Percentiles rank a stretch among this genome's conserved stretches.
phyloP scores from a whole-genome alignment of 2,113 vertebrate species.

The Neolamprologus fasciatus region DNA sequence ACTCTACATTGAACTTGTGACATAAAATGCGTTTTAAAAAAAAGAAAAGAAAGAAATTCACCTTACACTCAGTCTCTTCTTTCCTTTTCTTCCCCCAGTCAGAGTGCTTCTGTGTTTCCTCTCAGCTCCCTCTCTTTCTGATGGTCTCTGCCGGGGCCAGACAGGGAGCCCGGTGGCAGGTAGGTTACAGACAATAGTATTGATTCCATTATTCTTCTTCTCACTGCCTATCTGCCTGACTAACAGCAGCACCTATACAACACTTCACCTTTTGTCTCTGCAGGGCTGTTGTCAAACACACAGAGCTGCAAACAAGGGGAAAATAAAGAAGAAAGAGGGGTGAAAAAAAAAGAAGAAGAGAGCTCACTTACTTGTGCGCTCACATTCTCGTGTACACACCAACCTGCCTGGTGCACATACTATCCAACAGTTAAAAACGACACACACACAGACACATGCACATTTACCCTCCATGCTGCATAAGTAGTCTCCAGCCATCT shows the following conservation, averaged over 20 bases:
- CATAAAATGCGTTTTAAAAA: neutral
- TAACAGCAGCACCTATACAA: constrained; percentile 10
- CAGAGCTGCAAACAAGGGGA: constrained; percentile 30
- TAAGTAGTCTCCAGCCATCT: constrained; percentile 9
- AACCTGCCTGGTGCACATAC: neutral
- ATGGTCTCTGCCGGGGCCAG: constrained; percentile 51
- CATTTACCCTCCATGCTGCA: constrained; percentile 21
- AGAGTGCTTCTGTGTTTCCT: constrained; percentile 15
- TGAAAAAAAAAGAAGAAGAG: neutral
- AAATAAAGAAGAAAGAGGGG: constrained; percentile 4
- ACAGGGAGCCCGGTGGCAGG: constrained; percentile 65
- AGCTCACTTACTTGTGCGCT: constrained; percentile 6
- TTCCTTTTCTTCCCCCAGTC: constrained; percentile 13
- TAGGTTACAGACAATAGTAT: constrained; percentile 67
- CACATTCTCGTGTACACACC: constrained; percentile 10
- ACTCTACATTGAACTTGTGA: neutral
- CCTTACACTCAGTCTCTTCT: constrained; percentile 31
- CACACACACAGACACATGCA: constrained; percentile 11
- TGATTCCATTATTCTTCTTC: constrained; percentile 62
- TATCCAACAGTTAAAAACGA: constrained; percentile 8
- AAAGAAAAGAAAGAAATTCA: neutral
- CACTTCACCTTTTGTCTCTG: constrained; percentile 57
- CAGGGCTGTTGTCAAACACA: constrained; percentile 20
- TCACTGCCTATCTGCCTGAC: constrained; percentile 49
- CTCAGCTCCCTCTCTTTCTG: constrained; percentile 15